These are phyloP conservation scores for Ramphastos sulfuratus DNA, from an alignment of 2,113 vertebrate species.

Conservation along the genomic window DNA sequence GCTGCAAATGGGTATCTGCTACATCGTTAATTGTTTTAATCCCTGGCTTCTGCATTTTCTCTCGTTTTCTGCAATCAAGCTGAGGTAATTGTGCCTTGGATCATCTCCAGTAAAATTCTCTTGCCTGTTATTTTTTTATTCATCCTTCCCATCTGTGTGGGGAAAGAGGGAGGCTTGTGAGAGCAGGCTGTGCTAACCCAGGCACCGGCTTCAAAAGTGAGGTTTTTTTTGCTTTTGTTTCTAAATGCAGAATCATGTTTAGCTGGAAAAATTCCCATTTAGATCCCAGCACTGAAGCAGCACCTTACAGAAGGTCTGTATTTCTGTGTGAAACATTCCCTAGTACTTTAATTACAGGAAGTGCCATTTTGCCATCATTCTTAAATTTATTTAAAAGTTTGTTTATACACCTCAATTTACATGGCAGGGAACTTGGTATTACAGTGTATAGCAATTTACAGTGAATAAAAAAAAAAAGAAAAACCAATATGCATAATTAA, in stretches of 20 bases:
- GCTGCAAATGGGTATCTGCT: background rate
- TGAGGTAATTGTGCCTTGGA: too few relatives aligned
- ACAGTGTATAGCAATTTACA: slow-evolving; percentile 39
- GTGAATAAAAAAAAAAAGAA: slow-evolving; percentile 32
- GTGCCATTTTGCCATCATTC: background rate
- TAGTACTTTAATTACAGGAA: background rate
- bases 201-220: background rate
- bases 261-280: background rate
- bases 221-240: background rate
- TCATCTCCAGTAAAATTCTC: too few relatives aligned
- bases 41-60: too few relatives aligned
- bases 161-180: too few relatives aligned
- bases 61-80: too few relatives aligned
- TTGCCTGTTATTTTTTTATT: too few relatives aligned
- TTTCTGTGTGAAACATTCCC: background rate
- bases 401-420: slow-evolving; percentile 68
- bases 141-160: too few relatives aligned
- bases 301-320: background rate
- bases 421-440: slow-evolving; percentile 27
- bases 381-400: slow-evolving; percentile 70
- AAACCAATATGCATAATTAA: slow-evolving; percentile 53
- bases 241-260: background rate
- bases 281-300: background rate
- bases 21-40: background rate
- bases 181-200: background rate